phyloP scores from a whole-genome alignment of 1,140 invertebrate genomes.

The Ptiloglossa arizonensis region DNA sequence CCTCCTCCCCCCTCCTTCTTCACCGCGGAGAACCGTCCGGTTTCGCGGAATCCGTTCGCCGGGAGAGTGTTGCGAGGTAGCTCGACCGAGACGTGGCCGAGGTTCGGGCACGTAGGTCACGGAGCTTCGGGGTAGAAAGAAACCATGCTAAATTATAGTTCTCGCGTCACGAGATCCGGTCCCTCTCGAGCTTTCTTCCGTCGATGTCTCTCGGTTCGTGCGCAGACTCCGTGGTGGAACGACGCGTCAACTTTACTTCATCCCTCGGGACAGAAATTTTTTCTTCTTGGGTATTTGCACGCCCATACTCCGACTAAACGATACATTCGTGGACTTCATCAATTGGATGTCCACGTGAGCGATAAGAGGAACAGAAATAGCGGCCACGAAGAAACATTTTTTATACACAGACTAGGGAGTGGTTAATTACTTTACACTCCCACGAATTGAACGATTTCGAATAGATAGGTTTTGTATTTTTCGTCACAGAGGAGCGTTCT shows the following conservation, averaged over 20 bases:
- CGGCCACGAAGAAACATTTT: too few relatives aligned
- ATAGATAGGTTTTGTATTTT: too few relatives aligned
- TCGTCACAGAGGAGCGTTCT: too few relatives aligned
- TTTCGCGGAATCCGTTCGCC: conserved; percentile 61
- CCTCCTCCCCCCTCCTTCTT: not conserved
- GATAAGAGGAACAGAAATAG: too few relatives aligned
- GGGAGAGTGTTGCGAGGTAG: conserved; percentile 15
- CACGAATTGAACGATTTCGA: too few relatives aligned
- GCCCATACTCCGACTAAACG: too few relatives aligned
- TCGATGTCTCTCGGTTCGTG: conserved; percentile 6
- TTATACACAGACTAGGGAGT: too few relatives aligned
- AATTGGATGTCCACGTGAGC: too few relatives aligned
- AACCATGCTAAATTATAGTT: conserved; percentile 72
- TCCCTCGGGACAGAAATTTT: too few relatives aligned
- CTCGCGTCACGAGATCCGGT: conserved; percentile 67
- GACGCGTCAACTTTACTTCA: not conserved
- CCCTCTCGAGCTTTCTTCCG: conserved; percentile 22
- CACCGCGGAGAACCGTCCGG: conserved; percentile 11
- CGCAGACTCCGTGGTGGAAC: not conserved
- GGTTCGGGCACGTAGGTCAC: conserved; percentile 53
- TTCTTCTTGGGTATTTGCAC: too few relatives aligned
- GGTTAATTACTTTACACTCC: too few relatives aligned
- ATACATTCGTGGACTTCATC: too few relatives aligned
- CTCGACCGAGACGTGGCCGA: conserved; percentile 26
- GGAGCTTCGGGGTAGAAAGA: conserved; percentile 49